Base-by-base conservation (phyloP, 2,113 vertebrate genomes). In the Alectura lathami region DNA sequence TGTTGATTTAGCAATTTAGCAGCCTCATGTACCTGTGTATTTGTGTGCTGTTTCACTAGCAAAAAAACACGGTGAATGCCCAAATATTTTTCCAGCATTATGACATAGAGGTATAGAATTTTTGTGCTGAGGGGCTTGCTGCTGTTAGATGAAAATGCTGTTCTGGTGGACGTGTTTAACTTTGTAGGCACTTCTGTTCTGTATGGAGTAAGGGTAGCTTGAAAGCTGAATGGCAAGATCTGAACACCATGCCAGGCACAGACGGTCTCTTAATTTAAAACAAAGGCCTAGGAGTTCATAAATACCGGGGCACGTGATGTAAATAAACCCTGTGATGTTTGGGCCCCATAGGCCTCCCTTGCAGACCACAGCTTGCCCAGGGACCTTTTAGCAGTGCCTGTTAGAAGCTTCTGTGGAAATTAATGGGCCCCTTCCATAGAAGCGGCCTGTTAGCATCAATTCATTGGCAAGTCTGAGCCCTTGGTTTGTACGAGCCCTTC, bases 21-120 rank as follows among this genome's bases (percentile, higher is more conserved):
- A 3, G 13, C 48, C 20, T 77, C 47, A 4, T 60, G 1, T 69
- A 9, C 45, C 18, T 83, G 3, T 48, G 1, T 60, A 38, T 75
- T 59, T 64, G 18, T 45, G 36, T 64, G 5, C 56, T 92, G 34
- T 53, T 77, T 36, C 8, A 9, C 8, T 2, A 79, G 84, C 24
- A 68, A 75, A 75, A 75, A 57, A 29, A 6, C 0, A 0, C 11
- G n/a, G 30, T n/a, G 42, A 27, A 34, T 36, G 17, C 0, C 0
- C 54, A 69, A 66, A 53, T 3, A 5, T 73, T 91, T 53, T 36
- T 69, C 29, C 56, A 83, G 43, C n/a, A 3, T 14, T 45, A 18
- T 68, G n/a, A 62, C 72, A 29, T 57, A 6, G 27, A 57, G 77
- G 17, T 29, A 16, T 2, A 17, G 73, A 68, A 47, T 66, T 32